These are phyloP conservation scores for Tichodroma muraria DNA, from an alignment of 2,113 vertebrate genomes.

Conservation along the genomic window DNA sequence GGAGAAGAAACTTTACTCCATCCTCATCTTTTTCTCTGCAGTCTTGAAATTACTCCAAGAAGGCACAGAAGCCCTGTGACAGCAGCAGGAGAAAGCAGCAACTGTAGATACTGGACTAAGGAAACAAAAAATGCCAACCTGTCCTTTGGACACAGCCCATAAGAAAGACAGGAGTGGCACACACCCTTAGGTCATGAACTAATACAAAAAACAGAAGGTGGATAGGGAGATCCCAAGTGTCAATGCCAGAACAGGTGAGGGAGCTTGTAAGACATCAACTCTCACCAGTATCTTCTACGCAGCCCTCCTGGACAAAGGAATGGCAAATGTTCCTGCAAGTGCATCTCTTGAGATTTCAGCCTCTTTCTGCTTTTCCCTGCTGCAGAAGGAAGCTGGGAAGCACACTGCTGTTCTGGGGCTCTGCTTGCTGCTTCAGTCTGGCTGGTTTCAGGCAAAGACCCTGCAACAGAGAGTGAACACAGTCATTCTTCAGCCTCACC, in stretches of 20 bases:
- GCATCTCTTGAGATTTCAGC: slow-evolving; percentile 28
- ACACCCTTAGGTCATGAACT: not conserved
- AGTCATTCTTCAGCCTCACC: not conserved
- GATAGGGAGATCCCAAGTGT: not conserved
- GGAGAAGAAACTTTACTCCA: not conserved
- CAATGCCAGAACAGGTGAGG: not conserved
- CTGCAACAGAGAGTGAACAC: slow-evolving; percentile 27
- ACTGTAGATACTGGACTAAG: not conserved
- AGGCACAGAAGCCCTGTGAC: not conserved
- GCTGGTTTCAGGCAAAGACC: slow-evolving; percentile 24
- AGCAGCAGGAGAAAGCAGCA: not conserved
- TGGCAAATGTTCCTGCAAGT: not conserved
- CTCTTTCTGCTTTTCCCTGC: slow-evolving; percentile 44
- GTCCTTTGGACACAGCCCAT: not conserved
- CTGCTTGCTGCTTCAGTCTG: not conserved
- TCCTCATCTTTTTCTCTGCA: not conserved
- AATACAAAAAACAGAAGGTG: not conserved
- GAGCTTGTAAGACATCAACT: not conserved
- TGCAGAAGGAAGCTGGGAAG: not conserved
- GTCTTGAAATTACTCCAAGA: accelerated
- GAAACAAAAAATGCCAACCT: not conserved
- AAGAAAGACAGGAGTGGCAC: not conserved
- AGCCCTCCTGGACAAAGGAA: not conserved
- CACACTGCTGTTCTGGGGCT: not conserved
- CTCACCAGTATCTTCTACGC: slow-evolving; percentile 42